Percentiles rank a stretch among this genome's conserved stretches.
phyloP scores from a whole-genome alignment of 2,113 vertebrate genomes.

The Fulica atra region DNA sequence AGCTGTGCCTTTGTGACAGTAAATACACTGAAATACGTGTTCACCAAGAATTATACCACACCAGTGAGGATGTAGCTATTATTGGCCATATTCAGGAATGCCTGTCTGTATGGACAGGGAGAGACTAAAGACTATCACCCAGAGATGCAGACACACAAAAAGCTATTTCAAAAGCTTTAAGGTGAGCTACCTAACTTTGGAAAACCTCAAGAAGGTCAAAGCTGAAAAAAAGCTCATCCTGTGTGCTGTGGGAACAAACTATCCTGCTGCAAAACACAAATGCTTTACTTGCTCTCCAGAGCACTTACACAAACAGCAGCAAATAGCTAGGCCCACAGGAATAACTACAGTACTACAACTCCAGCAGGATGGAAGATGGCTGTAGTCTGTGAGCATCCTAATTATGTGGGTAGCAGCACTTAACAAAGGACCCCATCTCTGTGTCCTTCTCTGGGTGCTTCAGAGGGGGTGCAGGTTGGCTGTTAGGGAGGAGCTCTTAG shows the following conservation, averaged over 20 bases:
- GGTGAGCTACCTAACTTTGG: neutral
- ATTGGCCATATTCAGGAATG: neutral
- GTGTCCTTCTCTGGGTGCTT: no score
- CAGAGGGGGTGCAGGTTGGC: neutral
- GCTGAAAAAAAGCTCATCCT: neutral
- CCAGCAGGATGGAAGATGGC: constrained; percentile 5
- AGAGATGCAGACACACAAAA: neutral
- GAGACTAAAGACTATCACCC: neutral
- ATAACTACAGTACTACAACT: constrained; percentile 25
- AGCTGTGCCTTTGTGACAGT: neutral
- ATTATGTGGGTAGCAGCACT: constrained; percentile 18
- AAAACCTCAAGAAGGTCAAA: neutral
- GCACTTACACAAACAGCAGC: constrained; percentile 47
- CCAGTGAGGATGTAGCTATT: neutral
- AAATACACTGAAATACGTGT: neutral
- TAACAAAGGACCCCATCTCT: constrained; percentile 35
- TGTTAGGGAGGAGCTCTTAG: neutral
- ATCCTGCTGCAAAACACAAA: neutral
- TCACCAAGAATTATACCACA: neutral
- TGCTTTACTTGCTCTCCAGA: neutral
- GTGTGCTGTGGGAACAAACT: neutral
- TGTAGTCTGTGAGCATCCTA: constrained; percentile 41
- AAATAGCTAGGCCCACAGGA: neutral
- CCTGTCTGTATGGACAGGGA: neutral
- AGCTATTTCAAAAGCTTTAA: neutral